phyloP scores from a whole-genome alignment of 30 jellyfish, hydroid and myxozoan genomes.

The Aurelia aurita complex sp. Pacific region DNA sequence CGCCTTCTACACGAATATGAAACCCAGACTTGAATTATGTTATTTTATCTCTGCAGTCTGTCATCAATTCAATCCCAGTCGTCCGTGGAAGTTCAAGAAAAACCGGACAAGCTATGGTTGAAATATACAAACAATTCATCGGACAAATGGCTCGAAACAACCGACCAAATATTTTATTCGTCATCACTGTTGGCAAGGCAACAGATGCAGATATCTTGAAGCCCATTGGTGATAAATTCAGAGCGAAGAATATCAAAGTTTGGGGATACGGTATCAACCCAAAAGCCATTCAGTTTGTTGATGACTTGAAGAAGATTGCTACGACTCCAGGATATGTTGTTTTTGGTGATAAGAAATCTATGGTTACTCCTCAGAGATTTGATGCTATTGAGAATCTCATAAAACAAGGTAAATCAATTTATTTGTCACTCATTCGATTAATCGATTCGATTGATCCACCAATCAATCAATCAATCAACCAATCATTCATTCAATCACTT shows the following conservation, averaged over 20 bases:
- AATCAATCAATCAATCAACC: too few relatives aligned
- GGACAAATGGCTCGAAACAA: constrained; percentile 47
- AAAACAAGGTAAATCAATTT: constrained; percentile 30
- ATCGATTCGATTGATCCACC: too few relatives aligned
- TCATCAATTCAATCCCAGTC: constrained; percentile 57
- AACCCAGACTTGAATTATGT: neutral
- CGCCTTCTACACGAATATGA: too few relatives aligned
- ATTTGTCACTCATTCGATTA: too few relatives aligned
- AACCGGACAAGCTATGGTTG: constrained; percentile 77
- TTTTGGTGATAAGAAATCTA: constrained; percentile 50
- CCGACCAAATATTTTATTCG: constrained; percentile 51
- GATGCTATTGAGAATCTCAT: constrained; percentile 52
- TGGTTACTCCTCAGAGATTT: constrained; percentile 70
- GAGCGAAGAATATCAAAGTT: constrained; percentile 41
- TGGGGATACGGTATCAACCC: constrained; percentile 63
- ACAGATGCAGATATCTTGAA: constrained; percentile 47
- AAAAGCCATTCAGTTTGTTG: constrained; percentile 30
- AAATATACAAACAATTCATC: constrained; percentile 46
- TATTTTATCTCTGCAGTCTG: constrained; percentile 20
- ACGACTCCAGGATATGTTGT: constrained; percentile 46
- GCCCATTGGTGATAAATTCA: constrained; percentile 42
- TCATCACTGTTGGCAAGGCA: constrained; percentile 61
- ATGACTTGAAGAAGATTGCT: constrained; percentile 59
- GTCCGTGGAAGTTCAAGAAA: constrained; percentile 55
- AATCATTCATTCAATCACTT: too few relatives aligned